Conservation (phyloP, 2,113 vertebrate species). For the Rostratula benghalensis region DNA sequence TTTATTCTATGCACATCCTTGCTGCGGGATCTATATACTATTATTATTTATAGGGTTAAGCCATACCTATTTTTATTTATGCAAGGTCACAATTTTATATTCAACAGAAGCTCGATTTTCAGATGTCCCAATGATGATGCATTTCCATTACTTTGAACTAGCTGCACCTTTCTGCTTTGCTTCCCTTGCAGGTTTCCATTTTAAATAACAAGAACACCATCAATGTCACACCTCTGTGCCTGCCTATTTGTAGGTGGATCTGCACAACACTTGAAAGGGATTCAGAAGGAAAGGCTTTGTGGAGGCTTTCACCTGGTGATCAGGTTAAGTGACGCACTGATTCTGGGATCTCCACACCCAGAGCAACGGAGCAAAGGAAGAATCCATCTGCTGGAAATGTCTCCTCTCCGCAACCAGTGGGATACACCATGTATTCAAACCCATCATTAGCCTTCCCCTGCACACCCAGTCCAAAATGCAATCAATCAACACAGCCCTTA, state of each 20-base stretch:
- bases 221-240: background rate
- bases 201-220: background rate
- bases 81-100: background rate
- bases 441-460: background rate
- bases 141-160: background rate
- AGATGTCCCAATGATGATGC: background rate
- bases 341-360: background rate
- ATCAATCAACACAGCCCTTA: background rate
- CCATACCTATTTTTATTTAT: background rate
- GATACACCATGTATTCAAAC: background rate
- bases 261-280: background rate
- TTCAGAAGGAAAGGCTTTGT: background rate
- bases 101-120: background rate
- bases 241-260: background rate
- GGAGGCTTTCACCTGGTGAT: background rate
- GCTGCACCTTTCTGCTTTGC: background rate
- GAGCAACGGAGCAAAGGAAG: background rate
- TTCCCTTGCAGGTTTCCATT: background rate
- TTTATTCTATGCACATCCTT: background rate
- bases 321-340: background rate
- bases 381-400: background rate
- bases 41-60: background rate
- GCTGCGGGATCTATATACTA: background rate
- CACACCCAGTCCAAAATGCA: background rate
- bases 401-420: background rate